phyloP scores from a whole-genome alignment of 2,113 vertebrate species.

The Microtus ochrogaster region DNA sequence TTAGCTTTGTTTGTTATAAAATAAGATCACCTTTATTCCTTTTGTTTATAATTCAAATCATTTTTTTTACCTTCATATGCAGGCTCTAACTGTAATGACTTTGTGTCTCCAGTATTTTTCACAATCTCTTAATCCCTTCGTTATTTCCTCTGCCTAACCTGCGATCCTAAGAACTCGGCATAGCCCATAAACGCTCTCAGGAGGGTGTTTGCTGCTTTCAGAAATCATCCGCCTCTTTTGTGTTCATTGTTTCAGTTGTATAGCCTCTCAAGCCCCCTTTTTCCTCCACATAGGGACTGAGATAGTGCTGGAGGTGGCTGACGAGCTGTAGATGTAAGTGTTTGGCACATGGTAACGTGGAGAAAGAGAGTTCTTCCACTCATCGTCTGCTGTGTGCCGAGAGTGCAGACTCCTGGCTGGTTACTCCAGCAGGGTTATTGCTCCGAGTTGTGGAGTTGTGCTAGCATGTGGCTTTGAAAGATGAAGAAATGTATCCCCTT shows the following conservation, averaged over 20 bases:
- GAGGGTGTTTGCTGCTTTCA: slow-evolving; percentile 16
- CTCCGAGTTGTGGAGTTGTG: neutral
- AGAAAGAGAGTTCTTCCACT: neutral
- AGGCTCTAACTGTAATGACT: slow-evolving; percentile 47
- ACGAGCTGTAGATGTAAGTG: neutral
- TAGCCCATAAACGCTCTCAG: slow-evolving; percentile 7
- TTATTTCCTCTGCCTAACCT: neutral
- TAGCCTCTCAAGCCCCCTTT: neutral
- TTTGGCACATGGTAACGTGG: neutral
- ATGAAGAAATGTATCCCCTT: slow-evolving; percentile 12
- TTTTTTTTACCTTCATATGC: slow-evolving; percentile 21
- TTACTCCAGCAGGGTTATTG: neutral
- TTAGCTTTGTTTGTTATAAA: slow-evolving; percentile 60
- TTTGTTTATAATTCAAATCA: neutral
- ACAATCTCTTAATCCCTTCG: slow-evolving; percentile 48
- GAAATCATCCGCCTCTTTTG: slow-evolving; percentile 7
- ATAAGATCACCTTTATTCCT: slow-evolving; percentile 53
- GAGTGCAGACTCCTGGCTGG: neutral
- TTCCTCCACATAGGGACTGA: neutral
- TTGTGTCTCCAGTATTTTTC: slow-evolving; percentile 40
- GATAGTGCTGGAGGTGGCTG: neutral
- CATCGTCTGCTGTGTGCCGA: neutral
- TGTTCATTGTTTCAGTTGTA: neutral
- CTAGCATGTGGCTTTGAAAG: slow-evolving; percentile 21
- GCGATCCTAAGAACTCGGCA: neutral